Evolutionary conservation across 2,888 invertebrate species (phyloP), one percentile per base, ranked within the genome.

Genomic region (Gymnosoma rotundatum): DNA sequence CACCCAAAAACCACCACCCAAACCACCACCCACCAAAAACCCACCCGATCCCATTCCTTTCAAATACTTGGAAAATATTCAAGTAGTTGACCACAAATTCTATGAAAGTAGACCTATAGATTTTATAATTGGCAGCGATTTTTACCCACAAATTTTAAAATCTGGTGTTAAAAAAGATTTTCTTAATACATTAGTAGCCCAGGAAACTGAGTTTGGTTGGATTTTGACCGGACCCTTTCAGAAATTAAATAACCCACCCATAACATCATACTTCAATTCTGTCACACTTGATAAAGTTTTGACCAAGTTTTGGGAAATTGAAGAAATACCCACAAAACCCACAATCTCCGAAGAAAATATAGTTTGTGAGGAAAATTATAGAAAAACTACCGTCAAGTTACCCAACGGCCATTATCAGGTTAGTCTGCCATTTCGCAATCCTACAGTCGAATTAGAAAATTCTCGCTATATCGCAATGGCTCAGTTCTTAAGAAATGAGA

Each of bases 401-500:
- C 54, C 54, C 54, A 54, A 54, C 12, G 54, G 54, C 54, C 54
- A 21, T 54, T 54, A 54, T 54, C 21, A 54, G n/a, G 54, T 54
- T n/a, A 54, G 14, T 54, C 54, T 54, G n/a, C 54, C 54, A 21
- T 54, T 20, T 21, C 54, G 54, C 4, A n/a, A 20, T 12, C 32
- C 32, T 32, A 2, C 32, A 14, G 18, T 58, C 8, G 56, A 58
- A 32, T 32, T 58, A 54, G 67, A 52, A 20, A 67, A 67, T 36
- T 67, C 67, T 36, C 67, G 67, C 1, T 52, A 67, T 54, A 20
- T 67, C 6, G 52, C 67, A 36, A 67, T 67, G 52, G 67, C 54
- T 38, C 45, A 64, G 5, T 64, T 45, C 18, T 25, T 64, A 14
- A 4, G 63, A 21, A 38, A 67, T 52, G 52, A 67, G 38, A 69